These are phyloP conservation scores for Bolinopsis microptera DNA, from an alignment of 37 sponge, comb jelly and placozoan genomes.

Conservation along the genomic window DNA sequence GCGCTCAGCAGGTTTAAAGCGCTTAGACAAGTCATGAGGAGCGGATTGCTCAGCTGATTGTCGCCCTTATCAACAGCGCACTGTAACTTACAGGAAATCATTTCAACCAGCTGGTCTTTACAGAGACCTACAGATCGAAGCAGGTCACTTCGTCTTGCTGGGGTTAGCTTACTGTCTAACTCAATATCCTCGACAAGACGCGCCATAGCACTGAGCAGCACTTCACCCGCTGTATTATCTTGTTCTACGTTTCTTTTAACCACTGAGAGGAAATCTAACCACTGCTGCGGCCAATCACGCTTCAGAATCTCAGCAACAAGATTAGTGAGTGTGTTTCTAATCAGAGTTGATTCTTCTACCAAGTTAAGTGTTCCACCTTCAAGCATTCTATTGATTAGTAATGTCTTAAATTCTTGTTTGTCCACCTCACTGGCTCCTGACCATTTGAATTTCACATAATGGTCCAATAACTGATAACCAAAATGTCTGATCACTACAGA, in stretches of 20 bases:
- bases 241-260: slow-evolving; percentile 1
- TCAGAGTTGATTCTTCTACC: not conserved
- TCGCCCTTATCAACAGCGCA: not conserved
- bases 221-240: slow-evolving; percentile 16
- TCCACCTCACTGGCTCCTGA: not conserved
- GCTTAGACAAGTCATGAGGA: not conserved
- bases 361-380: slow-evolving; percentile 42
- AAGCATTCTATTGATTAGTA: slow-evolving; percentile 16
- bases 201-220: slow-evolving; percentile 24
- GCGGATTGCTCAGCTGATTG: not conserved
- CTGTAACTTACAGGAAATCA: slow-evolving; percentile 34
- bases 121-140: slow-evolving; percentile 59
- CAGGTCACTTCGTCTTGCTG: slow-evolving; percentile 27
- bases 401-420: slow-evolving; percentile 31
- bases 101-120: slow-evolving; percentile 9
- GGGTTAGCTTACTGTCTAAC: slow-evolving; percentile 41
- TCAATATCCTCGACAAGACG: slow-evolving; percentile 62
- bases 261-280: slow-evolving; percentile 42
- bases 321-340: slow-evolving; percentile 12
- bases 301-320: slow-evolving; percentile 32
- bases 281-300: slow-evolving; percentile 64
- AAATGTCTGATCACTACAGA: slow-evolving; percentile 4
- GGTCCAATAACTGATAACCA: slow-evolving; percentile 50
- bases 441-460: slow-evolving; percentile 57
- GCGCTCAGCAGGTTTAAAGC: slow-evolving; percentile 51